Base-by-base conservation (phyloP, 2,113 vertebrate genomes). In the Cephalopterus ornatus region DNA sequence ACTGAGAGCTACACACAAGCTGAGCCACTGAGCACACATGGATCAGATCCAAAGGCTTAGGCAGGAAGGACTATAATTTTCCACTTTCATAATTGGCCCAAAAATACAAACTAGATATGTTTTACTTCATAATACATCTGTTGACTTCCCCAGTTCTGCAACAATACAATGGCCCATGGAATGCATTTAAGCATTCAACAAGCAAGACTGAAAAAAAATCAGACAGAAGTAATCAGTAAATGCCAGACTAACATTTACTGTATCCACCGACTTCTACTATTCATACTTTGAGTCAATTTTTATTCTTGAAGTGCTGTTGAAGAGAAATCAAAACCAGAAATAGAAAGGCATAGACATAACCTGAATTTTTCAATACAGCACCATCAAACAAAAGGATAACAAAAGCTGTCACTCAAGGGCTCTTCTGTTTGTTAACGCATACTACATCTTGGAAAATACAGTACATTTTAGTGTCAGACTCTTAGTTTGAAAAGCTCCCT, bases 391-490 rank as follows among this genome's bases (percentile, higher is more conserved):
- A 97, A 96, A 96, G 85, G 92, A 92, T 95, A 97, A 97, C 95
- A 97, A 97, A 97, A 95, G 96, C 97, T 97, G 96, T 96, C 96
- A 97, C 83, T 97, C 97, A 97, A 96, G 94, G 93, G 83, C 94
- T 96, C 92, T 95, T 97, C 93, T 96, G 93, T 97, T 97, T 96
- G 92, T 91, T 95, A 93, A 97, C 96, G 94, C 91, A 82, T 75
- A 58, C 59, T 82, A 35, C 89, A 56, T 95, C 95, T 95, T 89
- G 41, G 89, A 95, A 95, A 94, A 97, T 95, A 97, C 59, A 91
- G 70, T 77, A n/a, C 72, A 67, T 88, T 95, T 95, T 86, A 92
- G 95, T 93, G 72, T 93, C 97, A 95, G 96, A 89, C 93, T 97
- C 83, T 95, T 95, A 93, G 97, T 96, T 92, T 96, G 95, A 97